Evolutionary conservation across 2,113 vertebrate species (phyloP).

Genomic region (Euleptes europaea): DNA sequence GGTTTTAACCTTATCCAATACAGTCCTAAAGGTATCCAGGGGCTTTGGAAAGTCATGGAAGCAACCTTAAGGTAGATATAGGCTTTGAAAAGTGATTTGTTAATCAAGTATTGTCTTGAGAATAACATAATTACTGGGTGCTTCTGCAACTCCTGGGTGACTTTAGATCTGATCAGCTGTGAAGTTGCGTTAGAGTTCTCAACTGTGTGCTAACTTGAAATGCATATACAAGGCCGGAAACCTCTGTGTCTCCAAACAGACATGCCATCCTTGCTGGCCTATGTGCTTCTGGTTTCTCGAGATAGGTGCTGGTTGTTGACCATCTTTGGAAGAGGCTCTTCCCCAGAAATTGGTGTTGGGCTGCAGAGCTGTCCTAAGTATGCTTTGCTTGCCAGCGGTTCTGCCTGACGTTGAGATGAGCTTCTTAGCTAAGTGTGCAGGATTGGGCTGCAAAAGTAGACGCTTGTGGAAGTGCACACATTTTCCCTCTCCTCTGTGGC

Average conservation of each 20-base stretch:
- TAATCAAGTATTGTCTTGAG: no score
- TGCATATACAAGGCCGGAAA: background rate
- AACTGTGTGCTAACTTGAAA: background rate
- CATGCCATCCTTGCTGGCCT: no score
- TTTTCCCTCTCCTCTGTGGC: background rate
- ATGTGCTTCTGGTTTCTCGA: background rate
- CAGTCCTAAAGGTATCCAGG: background rate
- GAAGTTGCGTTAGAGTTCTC: no score
- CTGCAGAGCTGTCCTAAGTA: background rate
- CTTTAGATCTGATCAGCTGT: no score
- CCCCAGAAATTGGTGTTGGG: background rate
- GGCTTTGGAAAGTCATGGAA: background rate
- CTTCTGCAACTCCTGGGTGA: background rate
- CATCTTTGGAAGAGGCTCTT: background rate
- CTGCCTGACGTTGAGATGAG: no score
- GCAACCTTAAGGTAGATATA: background rate
- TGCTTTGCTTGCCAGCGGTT: no score
- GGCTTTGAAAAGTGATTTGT: background rate
- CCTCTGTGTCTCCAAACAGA: background rate
- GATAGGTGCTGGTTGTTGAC: background rate
- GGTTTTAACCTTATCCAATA: background rate
- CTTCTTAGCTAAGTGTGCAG: background rate
- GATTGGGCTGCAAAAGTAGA: slow-evolving; percentile 40
- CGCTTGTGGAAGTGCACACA: background rate
- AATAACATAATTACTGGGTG: background rate